Evolutionary conservation across 2,888 invertebrate genomes (phyloP), one percentile per base, ranked within the genome.

Genomic region (Leucozona laternaria): DNA sequence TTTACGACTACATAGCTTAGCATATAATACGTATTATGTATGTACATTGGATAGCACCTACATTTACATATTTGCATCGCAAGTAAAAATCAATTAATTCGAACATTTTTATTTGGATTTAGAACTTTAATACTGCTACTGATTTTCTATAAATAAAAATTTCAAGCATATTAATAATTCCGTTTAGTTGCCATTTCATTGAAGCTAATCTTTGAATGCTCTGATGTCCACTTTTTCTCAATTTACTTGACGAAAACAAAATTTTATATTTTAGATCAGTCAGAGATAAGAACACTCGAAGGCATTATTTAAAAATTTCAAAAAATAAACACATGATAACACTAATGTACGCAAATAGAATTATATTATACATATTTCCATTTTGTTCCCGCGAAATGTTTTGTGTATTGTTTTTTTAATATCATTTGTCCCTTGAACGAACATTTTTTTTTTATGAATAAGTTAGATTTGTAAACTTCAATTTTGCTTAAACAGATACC

Each of bases 311-410:
- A n/a, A 40, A 34, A 58, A 17, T 17, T 8, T 22, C 7, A 45
- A 45, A 17, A 43, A 43, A 62, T n/a, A 25, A 64, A 43, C 43
- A 25, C n/a, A 40, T 25, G 43, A 43, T 62, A 62, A 40, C 43
- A 43, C 10, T n/a, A 28, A 25, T n/a, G 10, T 10, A n/a, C n/a
- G 37, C 8, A 62, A 62, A 40, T 62, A 62, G 22, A 62, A 40
- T 20, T 11, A 2, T 7, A 31, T n/a, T 13, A 10, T 20, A 13
- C 5, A 11, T 34, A 31, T 6, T 11, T 57, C 22, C n/a, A 60
- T 22, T 43, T n/a, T 1, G 11, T 25, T 40, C 40, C 40, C 25
- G n/a, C 8, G 22, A 62, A 43, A 43, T 62, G 28, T 17, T 28
- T 43, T 40, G 37, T 34, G 17, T 58, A 28, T 20, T 37, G 22